Conservation (phyloP, 2,113 vertebrate genomes). For the Bambusicola thoracicus region DNA sequence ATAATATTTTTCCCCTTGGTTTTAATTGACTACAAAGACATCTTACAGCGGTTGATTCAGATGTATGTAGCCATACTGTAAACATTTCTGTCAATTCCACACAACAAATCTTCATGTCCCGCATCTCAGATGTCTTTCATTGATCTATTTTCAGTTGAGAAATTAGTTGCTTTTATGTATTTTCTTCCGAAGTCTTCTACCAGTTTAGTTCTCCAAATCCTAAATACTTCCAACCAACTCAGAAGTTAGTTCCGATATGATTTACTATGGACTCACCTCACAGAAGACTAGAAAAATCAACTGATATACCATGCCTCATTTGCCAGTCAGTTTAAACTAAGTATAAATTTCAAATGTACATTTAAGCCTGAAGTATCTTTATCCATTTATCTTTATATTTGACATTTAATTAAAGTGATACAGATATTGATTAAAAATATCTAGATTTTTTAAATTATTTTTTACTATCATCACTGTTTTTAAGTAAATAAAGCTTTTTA, state of each 20-base stretch:
- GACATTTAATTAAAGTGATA: background rate
- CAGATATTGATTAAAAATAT: background rate
- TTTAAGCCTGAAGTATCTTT: background rate
- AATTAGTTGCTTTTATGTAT: background rate
- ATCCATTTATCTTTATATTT: background rate
- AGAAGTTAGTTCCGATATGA: background rate
- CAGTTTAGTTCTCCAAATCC: background rate
- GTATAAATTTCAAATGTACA: background rate
- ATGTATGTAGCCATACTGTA: background rate
- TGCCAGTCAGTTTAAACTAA: background rate
- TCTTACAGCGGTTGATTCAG: background rate
- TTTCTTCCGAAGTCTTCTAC: background rate
- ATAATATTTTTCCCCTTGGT: background rate
- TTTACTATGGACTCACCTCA: background rate
- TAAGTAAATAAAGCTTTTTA: background rate
- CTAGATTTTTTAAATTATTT: background rate
- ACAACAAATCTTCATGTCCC: background rate
- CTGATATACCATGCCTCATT: background rate
- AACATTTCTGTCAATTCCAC: background rate
- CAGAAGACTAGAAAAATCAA: background rate
- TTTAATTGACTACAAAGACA: background rate
- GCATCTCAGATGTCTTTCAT: background rate
- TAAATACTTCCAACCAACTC: background rate
- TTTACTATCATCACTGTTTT: background rate
- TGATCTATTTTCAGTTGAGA: background rate